These are phyloP conservation scores for Heteromurus nitidus DNA, from an alignment of 2,888 invertebrate species.

Conservation along the genomic window DNA sequence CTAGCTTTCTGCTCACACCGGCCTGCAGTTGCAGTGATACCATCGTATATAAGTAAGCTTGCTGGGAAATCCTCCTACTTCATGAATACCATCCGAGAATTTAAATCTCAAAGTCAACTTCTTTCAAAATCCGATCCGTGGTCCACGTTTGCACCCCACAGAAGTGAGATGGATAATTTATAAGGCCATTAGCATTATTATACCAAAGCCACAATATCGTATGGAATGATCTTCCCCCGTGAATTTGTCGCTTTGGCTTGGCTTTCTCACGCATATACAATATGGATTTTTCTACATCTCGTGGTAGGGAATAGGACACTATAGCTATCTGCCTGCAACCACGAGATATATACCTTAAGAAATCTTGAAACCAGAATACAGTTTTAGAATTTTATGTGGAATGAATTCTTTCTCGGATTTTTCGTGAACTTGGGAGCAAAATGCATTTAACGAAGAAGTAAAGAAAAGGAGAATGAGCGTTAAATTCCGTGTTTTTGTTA, in stretches of 20 bases:
- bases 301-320: not conserved
- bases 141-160: not conserved
- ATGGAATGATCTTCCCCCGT: constrained; percentile 46
- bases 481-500: constrained; percentile 10
- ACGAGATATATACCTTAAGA: constrained; percentile 1
- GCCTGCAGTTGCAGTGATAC: no score
- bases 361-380: not conserved
- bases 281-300: not conserved
- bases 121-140: not conserved
- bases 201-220: constrained; percentile 52
- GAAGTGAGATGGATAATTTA: constrained; percentile 55
- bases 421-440: not conserved
- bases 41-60: no score
- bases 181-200: constrained; percentile 63
- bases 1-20: no score
- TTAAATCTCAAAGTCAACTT: no score
- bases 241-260: constrained; percentile 56
- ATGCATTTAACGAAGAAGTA: constrained; percentile 44
- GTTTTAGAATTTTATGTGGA: constrained; percentile 35
- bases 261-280: constrained; percentile 36
- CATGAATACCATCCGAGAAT: no score
- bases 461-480: constrained; percentile 29
- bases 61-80: no score
- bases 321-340: not conserved
- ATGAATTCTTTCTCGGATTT: constrained; percentile 40